Evolutionary conservation across 2,797 vertebrate species (phyloP), one percentile per base, ranked within the genome.

Genomic region (Poliocrania exsul): DNA sequence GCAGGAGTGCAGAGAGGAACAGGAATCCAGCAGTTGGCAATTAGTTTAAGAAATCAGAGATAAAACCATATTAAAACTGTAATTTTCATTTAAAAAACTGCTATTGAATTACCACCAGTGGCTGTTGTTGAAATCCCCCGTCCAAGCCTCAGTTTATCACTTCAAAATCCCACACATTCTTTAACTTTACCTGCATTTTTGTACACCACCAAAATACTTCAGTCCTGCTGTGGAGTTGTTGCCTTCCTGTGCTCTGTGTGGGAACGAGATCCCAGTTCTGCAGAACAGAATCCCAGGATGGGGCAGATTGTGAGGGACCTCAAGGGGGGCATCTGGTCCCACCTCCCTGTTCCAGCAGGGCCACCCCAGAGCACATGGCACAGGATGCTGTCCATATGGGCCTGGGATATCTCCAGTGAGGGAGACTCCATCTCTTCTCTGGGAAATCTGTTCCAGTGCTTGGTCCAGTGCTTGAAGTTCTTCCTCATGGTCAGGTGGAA

Each of bases 281-380:
- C 5, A 3, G 0, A 3, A 19, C 46, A 35, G 40, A 37, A 56
- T 10, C 37, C 24, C 1, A 0, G 50, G 5, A 9, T 10, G 42
- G 62, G 23, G 14, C 33, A 35, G 67, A 24, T 38, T 38, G 53
- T 51, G 49, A 67, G 21, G 47, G 17, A 35, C 17, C 40, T 19
- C 47, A 28, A 49, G 40, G 6, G 21, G 5, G 8, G 5, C 10
- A 10, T 42, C 35, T 17, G 40, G 31, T 37, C 4, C 70, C 47
- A 42, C 54, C 13, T 31, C 10, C 35, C 62, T 49, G 25, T 54
- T 38, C 60, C 51, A 66, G 67, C 28, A 66, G 61, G 37, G 14
- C 25, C 53, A n/a, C 15, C 28, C 38, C 82, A 61, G 35, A 61
- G 53, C 28, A 12, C 16, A 4, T 14, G 38, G 61, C 10, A 54